Base-by-base conservation (phyloP, 2,797 vertebrate species). In the Sebastes kiyomatsui region DNA sequence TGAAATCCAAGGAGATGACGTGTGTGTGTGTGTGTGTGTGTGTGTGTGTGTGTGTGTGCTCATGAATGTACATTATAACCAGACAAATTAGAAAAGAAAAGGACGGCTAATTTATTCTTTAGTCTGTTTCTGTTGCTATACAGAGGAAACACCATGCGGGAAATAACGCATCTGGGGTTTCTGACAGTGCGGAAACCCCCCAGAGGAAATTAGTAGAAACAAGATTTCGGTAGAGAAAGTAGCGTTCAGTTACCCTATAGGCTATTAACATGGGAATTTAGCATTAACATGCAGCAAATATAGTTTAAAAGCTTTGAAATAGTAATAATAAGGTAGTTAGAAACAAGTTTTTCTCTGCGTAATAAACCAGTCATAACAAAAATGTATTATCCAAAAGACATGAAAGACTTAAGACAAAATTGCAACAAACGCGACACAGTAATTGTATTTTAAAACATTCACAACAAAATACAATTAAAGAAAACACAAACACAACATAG, bases 141-240 rank as follows among this genome's bases (percentile, higher is more conserved):
- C 38, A 61, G 58, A 74, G 70, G 70, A 91, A 91, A 90, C 77
- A 5, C 68, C 65, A 32, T 3, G 13, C 67, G 88, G 87, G 82
- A 90, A 89, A 92, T 67, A 78, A 79, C 79, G 20, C 69, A 22
- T 38, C 54, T 22, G 67, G 42, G 30, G 59, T 87, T 86, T 84
- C 65, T 83, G 81, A 72, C 65, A 61, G 30, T 1, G 75, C 58
- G 92, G 94, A 93, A 95, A 93, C 27, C 88, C 93, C 92, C 91
- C 7, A 2, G n/a, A 72, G 82, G 86, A 89, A 90, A 87, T 38
- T 25, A 60, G 20, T 1, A 75, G 49, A 73, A 81, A 87, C 55
- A 46, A 23, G 22, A 27, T 66, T 75, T 83, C 23, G n/a, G 9
- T 12, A 13, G 1, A 58, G 1, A 30, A 33, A 5, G 6, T 27